phyloP scores from a whole-genome alignment of 2,797 vertebrate genomes.

The Prunella strophiata region DNA sequence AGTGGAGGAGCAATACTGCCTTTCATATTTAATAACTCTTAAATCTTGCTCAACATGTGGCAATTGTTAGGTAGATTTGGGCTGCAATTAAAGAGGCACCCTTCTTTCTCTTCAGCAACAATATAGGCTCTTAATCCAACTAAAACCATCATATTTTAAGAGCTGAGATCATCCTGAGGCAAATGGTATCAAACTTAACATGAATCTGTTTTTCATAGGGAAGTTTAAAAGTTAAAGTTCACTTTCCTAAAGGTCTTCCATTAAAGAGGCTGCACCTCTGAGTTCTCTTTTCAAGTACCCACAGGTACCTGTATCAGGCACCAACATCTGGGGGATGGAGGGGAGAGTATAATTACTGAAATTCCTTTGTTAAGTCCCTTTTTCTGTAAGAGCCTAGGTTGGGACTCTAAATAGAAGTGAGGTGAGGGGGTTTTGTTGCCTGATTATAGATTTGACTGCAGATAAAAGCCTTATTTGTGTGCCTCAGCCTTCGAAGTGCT shows the following conservation, averaged over 20 bases:
- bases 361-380: slow-evolving; percentile 51
- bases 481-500: slow-evolving; percentile 25
- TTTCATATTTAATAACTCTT: slow-evolving; percentile 80
- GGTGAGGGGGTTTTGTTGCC: slow-evolving; percentile 23
- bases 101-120: slow-evolving; percentile 74
- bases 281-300: not conserved
- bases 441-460: slow-evolving; percentile 38
- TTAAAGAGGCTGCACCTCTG: slow-evolving; percentile 30
- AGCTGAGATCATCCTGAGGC: slow-evolving; percentile 77
- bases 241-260: slow-evolving; percentile 45
- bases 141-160: slow-evolving; percentile 78
- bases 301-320: slow-evolving; percentile 40
- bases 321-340: slow-evolving; percentile 42
- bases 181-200: slow-evolving; percentile 71
- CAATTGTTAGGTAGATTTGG: slow-evolving; percentile 83
- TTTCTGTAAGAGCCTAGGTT: slow-evolving; percentile 10
- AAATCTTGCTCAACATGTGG: slow-evolving; percentile 79
- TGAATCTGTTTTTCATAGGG: slow-evolving; percentile 64
- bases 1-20: slow-evolving; percentile 61
- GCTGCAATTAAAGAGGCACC: slow-evolving; percentile 77
- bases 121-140: slow-evolving; percentile 76
- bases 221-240: slow-evolving; percentile 59
- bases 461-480: slow-evolving; percentile 56
- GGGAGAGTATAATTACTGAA: slow-evolving; percentile 46
- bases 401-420: slow-evolving; percentile 16